phyloP scores from a whole-genome alignment of 2,888 invertebrate species.

The Acrobasis suavella region DNA sequence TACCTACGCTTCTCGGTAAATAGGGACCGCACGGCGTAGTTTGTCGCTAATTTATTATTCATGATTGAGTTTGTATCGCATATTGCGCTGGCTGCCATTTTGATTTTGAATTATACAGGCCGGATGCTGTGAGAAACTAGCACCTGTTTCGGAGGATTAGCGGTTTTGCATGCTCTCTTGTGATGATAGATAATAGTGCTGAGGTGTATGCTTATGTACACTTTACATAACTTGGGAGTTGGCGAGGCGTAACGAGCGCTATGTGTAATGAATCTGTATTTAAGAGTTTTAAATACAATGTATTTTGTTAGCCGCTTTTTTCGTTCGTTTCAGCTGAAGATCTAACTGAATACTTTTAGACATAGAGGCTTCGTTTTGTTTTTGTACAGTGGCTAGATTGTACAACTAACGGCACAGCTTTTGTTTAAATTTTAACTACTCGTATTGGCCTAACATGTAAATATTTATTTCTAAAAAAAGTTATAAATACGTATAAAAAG shows the following conservation, averaged over 20 bases:
- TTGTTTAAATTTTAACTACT: too few species aligned
- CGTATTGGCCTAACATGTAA: too few species aligned
- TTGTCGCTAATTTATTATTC: slow-evolving; percentile 32
- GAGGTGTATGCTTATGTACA: not conserved
- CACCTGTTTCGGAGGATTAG: slow-evolving; percentile 21
- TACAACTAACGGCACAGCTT: too few species aligned
- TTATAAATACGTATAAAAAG: too few species aligned
- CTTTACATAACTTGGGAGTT: not conserved
- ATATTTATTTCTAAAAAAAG: too few species aligned
- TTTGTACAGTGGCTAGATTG: too few species aligned
- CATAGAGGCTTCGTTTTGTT: too few species aligned
- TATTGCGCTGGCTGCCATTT: slow-evolving; percentile 18
- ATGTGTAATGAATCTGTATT: not conserved
- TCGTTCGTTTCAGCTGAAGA: too few species aligned
- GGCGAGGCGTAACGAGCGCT: not conserved
- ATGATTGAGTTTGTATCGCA: slow-evolving; percentile 26
- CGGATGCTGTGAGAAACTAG: slow-evolving; percentile 18
- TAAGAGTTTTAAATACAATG: too few species aligned
- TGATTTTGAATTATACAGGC: slow-evolving; percentile 22
- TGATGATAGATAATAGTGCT: slow-evolving; percentile 9
- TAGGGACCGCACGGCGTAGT: slow-evolving; percentile 25
- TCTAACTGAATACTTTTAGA: too few species aligned
- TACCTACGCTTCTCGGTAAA: slow-evolving; percentile 47
- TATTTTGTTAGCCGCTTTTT: too few species aligned
- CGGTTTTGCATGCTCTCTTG: slow-evolving; percentile 9